phyloP scores from a whole-genome alignment of 2,113 vertebrate genomes.

The Columba livia region DNA sequence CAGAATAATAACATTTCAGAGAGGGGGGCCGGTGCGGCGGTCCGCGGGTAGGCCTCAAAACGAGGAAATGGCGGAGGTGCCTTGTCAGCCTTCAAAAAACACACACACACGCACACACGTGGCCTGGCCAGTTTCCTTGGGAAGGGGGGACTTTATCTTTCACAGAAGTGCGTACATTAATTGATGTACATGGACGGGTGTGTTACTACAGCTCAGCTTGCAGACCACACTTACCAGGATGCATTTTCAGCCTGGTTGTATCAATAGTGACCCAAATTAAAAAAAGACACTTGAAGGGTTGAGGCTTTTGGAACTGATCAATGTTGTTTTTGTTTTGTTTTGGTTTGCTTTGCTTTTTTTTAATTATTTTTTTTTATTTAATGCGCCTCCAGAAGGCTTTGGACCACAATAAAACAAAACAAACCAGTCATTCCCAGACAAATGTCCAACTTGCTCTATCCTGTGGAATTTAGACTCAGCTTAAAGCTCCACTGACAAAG shows the following conservation, averaged over 20 bases:
- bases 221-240: neutral
- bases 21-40: constrained; percentile 73
- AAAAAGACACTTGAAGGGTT: neutral
- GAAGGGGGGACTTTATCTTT: constrained; percentile 74
- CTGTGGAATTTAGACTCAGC: constrained; percentile 27
- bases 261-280: neutral
- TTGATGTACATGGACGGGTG: neutral
- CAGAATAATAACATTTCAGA: constrained; percentile 93
- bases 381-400: constrained; percentile 19
- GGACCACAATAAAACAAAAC: constrained; percentile 27
- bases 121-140: constrained; percentile 74
- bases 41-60: constrained; percentile 75
- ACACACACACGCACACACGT: constrained; percentile 46
- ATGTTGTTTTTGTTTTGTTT: neutral
- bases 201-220: neutral
- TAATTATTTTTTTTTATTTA: neutral
- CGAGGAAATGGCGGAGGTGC: constrained; percentile 89
- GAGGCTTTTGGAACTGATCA: neutral
- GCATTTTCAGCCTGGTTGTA: neutral
- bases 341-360: neutral
- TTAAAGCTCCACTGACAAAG: neutral
- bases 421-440: constrained; percentile 39
- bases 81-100: constrained; percentile 84
- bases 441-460: constrained; percentile 18
- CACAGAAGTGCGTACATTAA: constrained; percentile 36